Percentiles rank a stretch among this genome's conserved stretches.
Conservation (phyloP, 2,113 vertebrate species). For the Apaloderma vittatum region DNA sequence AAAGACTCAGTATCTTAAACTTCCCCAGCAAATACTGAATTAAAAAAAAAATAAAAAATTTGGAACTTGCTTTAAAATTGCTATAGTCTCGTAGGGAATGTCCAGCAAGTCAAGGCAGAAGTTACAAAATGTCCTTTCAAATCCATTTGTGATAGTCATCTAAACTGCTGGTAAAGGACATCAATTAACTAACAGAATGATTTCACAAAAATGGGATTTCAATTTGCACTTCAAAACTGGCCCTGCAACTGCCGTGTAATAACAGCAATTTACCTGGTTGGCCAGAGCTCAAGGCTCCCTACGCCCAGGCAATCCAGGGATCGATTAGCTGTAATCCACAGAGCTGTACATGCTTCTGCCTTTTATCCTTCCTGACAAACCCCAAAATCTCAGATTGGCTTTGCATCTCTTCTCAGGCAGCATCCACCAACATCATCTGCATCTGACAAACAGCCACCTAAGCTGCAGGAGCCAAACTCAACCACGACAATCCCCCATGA, state of each 20-base stretch:
- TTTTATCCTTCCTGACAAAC: neutral
- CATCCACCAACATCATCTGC: neutral
- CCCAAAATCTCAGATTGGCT: neutral
- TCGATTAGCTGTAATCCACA: neutral
- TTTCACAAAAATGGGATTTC: constrained; percentile 29
- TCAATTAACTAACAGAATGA: constrained; percentile 24
- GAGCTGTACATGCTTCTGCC: neutral
- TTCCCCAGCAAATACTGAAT: neutral
- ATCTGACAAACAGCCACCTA: neutral
- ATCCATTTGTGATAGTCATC: neutral
- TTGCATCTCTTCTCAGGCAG: neutral
- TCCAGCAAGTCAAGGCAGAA: neutral
- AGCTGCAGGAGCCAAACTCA: neutral
- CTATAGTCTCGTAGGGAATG: neutral
- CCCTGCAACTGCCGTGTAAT: neutral
- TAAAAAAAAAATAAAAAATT: neutral
- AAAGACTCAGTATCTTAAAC: neutral
- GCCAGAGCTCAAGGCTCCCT: neutral
- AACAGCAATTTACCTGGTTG: neutral
- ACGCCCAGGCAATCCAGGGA: neutral
- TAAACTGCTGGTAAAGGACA: neutral
- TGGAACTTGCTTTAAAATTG: neutral
- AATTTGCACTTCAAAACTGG: constrained; percentile 49
- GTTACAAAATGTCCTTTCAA: neutral
- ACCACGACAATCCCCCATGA: neutral